These are phyloP conservation scores for Darevskia mixta DNA, from an alignment of 2,797 vertebrate genomes.

Conservation along the genomic window DNA sequence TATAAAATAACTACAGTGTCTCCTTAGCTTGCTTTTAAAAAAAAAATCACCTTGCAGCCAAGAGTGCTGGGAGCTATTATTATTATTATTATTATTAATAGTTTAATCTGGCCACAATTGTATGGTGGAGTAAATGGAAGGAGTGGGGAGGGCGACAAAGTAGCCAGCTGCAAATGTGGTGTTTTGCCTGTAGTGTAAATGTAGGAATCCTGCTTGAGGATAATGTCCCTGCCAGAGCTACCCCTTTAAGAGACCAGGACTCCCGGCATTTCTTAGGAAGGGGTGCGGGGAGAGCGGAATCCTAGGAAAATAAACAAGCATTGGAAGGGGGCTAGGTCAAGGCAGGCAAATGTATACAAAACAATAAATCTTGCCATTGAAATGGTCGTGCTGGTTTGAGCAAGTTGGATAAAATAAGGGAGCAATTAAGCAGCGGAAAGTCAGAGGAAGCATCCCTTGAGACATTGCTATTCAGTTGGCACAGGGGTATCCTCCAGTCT, in stretches of 20 bases:
- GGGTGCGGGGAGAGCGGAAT: fast-evolving
- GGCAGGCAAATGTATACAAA: fast-evolving
- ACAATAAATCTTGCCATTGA: not conserved
- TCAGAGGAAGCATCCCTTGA: not conserved
- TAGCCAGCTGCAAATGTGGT: conserved; percentile 21
- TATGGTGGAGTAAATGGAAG: not conserved
- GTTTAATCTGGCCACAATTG: too few relatives aligned
- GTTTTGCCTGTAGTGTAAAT: conserved; percentile 44
- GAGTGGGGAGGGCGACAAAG: conserved; percentile 47
- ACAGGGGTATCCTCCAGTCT: not conserved
- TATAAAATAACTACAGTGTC: not conserved
- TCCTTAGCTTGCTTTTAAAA: not conserved
- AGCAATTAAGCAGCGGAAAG: not conserved
- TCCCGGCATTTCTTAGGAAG: not conserved
- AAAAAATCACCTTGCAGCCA: not conserved
- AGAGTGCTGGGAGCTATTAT: not conserved
- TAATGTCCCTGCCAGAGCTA: not conserved
- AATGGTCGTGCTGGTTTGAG: fast-evolving
- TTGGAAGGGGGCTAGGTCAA: not conserved
- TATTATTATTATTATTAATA: too few relatives aligned
- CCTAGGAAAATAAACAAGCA: fast-evolving
- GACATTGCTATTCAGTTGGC: not conserved
- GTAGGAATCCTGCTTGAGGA: not conserved
- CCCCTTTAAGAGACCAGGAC: not conserved
- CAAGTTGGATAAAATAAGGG: not conserved